Evolutionary conservation across 1,140 invertebrate genomes (phyloP).

Genomic region (Helicorthomorpha holstii): DNA sequence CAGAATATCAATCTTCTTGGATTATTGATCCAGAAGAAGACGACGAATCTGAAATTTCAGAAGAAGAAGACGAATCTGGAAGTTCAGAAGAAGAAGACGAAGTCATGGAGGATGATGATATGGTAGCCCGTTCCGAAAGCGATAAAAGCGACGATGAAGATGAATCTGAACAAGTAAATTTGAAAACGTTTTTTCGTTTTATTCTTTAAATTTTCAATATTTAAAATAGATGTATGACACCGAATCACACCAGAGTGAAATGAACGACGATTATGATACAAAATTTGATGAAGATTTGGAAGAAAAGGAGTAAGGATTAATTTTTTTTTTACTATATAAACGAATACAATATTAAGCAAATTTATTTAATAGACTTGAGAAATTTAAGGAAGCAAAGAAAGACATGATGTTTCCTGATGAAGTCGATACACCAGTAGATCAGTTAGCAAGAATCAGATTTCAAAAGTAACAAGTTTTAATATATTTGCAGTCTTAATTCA

Average conservation of each 20-base stretch:
- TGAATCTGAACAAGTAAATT: slow-evolving; percentile 11
- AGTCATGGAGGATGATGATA: slow-evolving; percentile 14
- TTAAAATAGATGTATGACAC: too few relatives aligned
- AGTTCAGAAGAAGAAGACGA: slow-evolving; percentile 19
- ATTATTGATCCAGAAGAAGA: slow-evolving; percentile 46
- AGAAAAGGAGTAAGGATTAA: slow-evolving; percentile 41
- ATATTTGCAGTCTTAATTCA: not conserved
- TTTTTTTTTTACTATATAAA: too few relatives aligned
- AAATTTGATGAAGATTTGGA: slow-evolving; percentile 34
- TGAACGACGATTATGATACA: slow-evolving; percentile 31
- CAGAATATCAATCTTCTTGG: slow-evolving; percentile 93
- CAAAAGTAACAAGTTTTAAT: slow-evolving; percentile 29
- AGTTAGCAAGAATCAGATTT: slow-evolving; percentile 64
- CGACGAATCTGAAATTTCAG: slow-evolving; percentile 14
- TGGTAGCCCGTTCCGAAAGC: slow-evolving; percentile 3
- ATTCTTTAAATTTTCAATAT: not conserved
- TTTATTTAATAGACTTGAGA: slow-evolving; percentile 22
- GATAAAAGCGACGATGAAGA: slow-evolving; percentile 9
- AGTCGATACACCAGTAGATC: slow-evolving; percentile 75
- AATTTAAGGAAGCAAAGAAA: slow-evolving; percentile 46
- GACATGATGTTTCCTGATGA: slow-evolving; percentile 93
- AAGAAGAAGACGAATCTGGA: slow-evolving; percentile 14
- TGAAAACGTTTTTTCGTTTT: slow-evolving; percentile 1
- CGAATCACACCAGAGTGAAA: too few relatives aligned
- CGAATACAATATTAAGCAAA: slow-evolving; percentile 1